These are phyloP conservation scores for Plumapathes pennacea DNA, from an alignment of 92 coral and sea anemone species.

Conservation along the genomic window DNA sequence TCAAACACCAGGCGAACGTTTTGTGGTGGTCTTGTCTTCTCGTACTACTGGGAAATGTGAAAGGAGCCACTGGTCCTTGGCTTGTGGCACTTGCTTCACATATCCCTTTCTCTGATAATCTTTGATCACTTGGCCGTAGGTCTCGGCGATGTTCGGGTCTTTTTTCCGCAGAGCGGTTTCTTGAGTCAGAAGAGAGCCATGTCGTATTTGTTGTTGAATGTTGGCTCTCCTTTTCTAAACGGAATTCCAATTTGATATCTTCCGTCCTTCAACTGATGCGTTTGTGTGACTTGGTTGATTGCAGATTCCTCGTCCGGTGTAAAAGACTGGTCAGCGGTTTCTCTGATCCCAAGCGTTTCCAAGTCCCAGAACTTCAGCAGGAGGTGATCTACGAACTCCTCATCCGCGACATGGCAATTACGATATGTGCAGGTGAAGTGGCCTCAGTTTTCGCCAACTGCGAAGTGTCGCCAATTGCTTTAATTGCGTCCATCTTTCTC, in stretches of 20 bases:
- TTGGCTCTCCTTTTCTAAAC: constrained; percentile 8
- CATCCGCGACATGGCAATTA: neutral
- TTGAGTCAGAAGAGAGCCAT: constrained; percentile 1
- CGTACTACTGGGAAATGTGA: constrained; percentile 29
- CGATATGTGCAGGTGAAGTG: constrained; percentile 8
- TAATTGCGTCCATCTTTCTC: too few relatives aligned
- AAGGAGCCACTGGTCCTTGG: constrained; percentile 15
- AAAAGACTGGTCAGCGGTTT: neutral
- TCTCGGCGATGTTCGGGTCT: neutral
- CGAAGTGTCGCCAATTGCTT: too few relatives aligned
- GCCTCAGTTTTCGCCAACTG: too few relatives aligned
- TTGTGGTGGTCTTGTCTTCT: constrained; percentile 11
- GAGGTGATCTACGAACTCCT: too few relatives aligned
- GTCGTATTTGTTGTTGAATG: constrained; percentile 3
- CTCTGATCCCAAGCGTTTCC: neutral
- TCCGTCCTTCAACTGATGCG: neutral
- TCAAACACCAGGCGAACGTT: constrained; percentile 14
- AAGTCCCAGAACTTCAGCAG: neutral
- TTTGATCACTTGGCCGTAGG: neutral
- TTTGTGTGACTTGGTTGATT: neutral
- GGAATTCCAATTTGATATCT: neutral
- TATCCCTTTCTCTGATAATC: constrained; percentile 14
- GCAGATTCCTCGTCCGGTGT: neutral
- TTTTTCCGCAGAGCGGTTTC: constrained; percentile 4
- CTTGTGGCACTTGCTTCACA: neutral